A percentile compares a stretch with the other conserved stretches of the same genome.
Conservation (phyloP, 1,140 invertebrate genomes). For the Lutraria rhynchaena region DNA sequence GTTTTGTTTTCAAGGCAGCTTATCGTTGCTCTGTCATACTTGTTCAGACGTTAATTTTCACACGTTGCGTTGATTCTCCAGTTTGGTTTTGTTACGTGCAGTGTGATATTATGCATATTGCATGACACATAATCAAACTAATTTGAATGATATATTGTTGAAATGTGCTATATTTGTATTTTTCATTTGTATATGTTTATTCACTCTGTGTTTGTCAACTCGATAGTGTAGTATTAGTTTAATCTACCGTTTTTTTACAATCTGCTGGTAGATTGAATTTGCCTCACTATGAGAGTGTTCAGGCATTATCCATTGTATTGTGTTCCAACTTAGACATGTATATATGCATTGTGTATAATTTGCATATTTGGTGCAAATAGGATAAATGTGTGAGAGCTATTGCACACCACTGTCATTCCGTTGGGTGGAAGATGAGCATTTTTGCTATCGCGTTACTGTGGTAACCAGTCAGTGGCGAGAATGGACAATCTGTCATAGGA, state of each 20-base stretch:
- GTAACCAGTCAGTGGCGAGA: too few species aligned
- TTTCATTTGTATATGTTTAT: slow-evolving; percentile 34
- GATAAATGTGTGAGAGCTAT: too few species aligned
- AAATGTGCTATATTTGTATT: slow-evolving; percentile 30
- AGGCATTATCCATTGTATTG: not conserved
- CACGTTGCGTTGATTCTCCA: not conserved
- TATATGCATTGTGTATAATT: not conserved
- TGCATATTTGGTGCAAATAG: too few species aligned
- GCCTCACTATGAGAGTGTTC: not conserved
- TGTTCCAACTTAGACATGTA: not conserved
- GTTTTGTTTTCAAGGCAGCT: slow-evolving; percentile 20
- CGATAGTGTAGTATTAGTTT: not conserved
- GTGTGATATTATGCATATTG: not conserved
- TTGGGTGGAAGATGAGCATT: too few species aligned
- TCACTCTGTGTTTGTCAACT: not conserved
- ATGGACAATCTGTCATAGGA: too few species aligned
- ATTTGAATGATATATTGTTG: not conserved
- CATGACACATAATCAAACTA: not conserved
- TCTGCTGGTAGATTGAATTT: slow-evolving; percentile 1
- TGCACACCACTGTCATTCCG: too few species aligned
- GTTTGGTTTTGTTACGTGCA: not conserved
- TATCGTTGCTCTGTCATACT: not conserved
- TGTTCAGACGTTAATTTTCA: not conserved
- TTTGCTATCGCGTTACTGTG: too few species aligned
- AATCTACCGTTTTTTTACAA: slow-evolving; percentile 12